A percentile compares a stretch with the other conserved stretches of the same genome.
phyloP scores from a whole-genome alignment of 2,888 invertebrate genomes.

The Ormia ochracea region DNA sequence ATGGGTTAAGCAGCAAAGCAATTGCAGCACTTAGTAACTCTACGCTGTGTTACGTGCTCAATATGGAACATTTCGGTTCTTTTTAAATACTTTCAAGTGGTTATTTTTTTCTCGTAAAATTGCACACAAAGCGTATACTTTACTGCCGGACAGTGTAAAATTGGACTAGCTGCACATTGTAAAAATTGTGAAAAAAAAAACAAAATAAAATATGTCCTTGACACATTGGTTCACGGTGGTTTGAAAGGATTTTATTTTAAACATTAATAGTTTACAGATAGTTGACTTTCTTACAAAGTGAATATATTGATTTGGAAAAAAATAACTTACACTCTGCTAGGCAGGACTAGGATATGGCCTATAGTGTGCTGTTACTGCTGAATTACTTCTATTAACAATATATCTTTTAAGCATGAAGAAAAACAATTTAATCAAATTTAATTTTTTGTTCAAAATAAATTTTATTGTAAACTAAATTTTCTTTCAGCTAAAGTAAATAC shows the following conservation, averaged over 20 bases:
- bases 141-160: neutral
- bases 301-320: neutral
- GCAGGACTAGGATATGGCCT: no score
- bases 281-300: neutral
- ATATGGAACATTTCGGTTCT: constrained; percentile 4
- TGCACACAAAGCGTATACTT: constrained; percentile 5
- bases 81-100: constrained; percentile 31
- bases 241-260: neutral
- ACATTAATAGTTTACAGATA: neutral
- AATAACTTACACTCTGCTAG: neutral
- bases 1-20: constrained; percentile 24
- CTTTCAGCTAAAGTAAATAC: no score
- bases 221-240: constrained; percentile 7
- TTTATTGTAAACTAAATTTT: no score
- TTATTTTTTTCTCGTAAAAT: constrained; percentile 12
- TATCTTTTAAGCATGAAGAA: no score
- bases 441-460: no score
- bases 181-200: neutral
- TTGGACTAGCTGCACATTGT: neutral
- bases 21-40: neutral
- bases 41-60: neutral
- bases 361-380: no score
- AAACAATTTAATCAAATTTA: no score
- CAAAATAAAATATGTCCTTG: constrained; percentile 54
- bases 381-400: no score